Percentiles rank a stretch among this genome's conserved stretches.
Conservation (phyloP, 2,888 invertebrate genomes). For the Pegoplata infirma region DNA sequence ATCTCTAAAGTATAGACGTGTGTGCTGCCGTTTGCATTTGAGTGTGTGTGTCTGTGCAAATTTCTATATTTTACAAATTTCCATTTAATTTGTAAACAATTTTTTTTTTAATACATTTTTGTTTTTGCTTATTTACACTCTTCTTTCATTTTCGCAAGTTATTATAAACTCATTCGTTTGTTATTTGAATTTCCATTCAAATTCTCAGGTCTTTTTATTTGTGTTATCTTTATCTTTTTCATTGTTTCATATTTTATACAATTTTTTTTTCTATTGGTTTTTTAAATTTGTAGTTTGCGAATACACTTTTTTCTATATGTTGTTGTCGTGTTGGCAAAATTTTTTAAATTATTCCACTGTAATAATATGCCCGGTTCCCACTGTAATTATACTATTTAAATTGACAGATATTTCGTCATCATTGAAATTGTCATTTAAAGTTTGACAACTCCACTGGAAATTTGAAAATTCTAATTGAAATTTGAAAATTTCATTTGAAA, state of each 20-base stretch:
- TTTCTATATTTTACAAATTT: background rate
- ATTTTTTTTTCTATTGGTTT: background rate
- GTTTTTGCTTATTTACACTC: too few species aligned
- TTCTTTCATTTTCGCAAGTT: background rate
- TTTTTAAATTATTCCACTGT: background rate
- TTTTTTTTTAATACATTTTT: background rate
- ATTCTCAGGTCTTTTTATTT: too few species aligned
- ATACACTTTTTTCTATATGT: too few species aligned
- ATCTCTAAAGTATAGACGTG: background rate
- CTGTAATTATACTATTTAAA: too few species aligned
- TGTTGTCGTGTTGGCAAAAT: background rate
- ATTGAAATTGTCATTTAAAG: too few species aligned
- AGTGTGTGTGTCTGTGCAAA: background rate
- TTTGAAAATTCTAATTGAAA: too few species aligned
- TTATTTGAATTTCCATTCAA: background rate
- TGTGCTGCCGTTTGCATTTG: background rate
- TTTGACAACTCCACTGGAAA: too few species aligned
- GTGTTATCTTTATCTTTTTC: background rate
- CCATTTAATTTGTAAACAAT: background rate
- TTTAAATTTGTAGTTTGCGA: too few species aligned
- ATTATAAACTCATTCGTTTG: background rate
- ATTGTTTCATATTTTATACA: background rate
- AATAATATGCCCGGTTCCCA: too few species aligned
- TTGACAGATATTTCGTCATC: too few species aligned
- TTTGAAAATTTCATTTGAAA: too few species aligned